Percentiles rank a stretch among this genome's conserved stretches.
phyloP scores from a whole-genome alignment of 2,113 vertebrate genomes.

The Limanda limanda region DNA sequence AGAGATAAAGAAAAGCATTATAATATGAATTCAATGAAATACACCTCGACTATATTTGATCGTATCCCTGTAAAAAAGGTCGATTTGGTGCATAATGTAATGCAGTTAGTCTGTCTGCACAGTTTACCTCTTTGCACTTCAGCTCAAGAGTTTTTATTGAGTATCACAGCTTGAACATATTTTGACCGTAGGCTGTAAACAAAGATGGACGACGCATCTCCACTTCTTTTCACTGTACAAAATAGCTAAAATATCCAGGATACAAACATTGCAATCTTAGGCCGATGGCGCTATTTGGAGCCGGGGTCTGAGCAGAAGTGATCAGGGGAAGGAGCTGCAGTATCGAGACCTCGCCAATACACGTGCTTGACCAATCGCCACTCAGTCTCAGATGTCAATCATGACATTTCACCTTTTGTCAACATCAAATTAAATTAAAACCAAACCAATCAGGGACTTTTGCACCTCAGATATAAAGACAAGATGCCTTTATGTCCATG shows the following conservation, averaged over 20 bases:
- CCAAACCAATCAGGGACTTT: too few species aligned
- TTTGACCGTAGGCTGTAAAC: background rate
- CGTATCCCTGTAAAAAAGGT: background rate
- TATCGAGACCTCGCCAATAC: background rate
- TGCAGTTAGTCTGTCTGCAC: background rate
- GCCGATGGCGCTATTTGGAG: too few species aligned
- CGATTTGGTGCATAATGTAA: background rate
- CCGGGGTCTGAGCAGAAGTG: too few species aligned
- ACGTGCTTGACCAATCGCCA: background rate
- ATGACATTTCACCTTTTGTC: too few species aligned
- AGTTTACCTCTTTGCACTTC: background rate
- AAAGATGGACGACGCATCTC: background rate
- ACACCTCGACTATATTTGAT: background rate
- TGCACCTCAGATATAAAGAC: slow-evolving; percentile 79
- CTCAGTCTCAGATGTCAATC: too few species aligned
- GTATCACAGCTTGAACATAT: slow-evolving; percentile 6
- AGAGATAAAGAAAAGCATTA: slow-evolving; percentile 1
- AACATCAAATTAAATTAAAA: too few species aligned
- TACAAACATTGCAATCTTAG: background rate
- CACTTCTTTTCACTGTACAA: background rate
- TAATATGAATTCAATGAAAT: background rate
- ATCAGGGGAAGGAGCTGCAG: background rate
- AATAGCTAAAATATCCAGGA: too few species aligned
- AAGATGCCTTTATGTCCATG: slow-evolving; percentile 75
- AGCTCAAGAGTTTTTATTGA: background rate